Base-by-base conservation (phyloP, 2,797 vertebrate genomes). In the Pelochelys cantorii region DNA sequence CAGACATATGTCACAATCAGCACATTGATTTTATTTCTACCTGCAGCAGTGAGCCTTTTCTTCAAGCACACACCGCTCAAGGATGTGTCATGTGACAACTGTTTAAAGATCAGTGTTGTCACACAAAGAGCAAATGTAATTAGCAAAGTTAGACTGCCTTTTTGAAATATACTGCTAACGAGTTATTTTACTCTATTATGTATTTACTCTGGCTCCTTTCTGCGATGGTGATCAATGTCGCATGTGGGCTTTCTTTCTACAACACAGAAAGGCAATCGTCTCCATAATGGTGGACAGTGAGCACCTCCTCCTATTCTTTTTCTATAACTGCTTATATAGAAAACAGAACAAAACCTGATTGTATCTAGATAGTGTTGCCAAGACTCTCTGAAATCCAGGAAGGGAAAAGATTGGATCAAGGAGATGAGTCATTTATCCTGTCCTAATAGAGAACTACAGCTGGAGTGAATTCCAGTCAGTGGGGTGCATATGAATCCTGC, bases 11-110 rank as follows among this genome's bases (percentile, higher is more conserved):
- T 89, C 79, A 93, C 93, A 94, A 95, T 48, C 25, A 93, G 15
- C n/a, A 34, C 10, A 85, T 53, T 91, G 94, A 83, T 94, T 97
- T 94, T 95, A 90, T 94, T 96, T 94, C 78, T 25, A 93, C 42
- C 37, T 95, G 52, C 75, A 88, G 29, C 89, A 75, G 17, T 68
- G 53, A 68, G 7, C 65, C 7, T 90, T 20, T 4, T 56, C n/a
- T 83, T 84, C 87, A 83, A 85, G 18, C 62, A 18, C 7, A 34
- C n/a, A 37, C 18, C 53, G 3, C 78, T 96, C 52, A 90, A 20
- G 87, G 94, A 81, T 88, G 57, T 52, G 57, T 23, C 2, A 3
- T 59, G 59, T 54, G 48, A 82, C 42, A 85, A 87, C 48, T 29
- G 3, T 6, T 29, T 37, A 59, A 86, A 4, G 13, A 89, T 91